These are phyloP conservation scores for Rhabdornis inornatus DNA, from an alignment of 2,113 vertebrate genomes.

Conservation along the genomic window DNA sequence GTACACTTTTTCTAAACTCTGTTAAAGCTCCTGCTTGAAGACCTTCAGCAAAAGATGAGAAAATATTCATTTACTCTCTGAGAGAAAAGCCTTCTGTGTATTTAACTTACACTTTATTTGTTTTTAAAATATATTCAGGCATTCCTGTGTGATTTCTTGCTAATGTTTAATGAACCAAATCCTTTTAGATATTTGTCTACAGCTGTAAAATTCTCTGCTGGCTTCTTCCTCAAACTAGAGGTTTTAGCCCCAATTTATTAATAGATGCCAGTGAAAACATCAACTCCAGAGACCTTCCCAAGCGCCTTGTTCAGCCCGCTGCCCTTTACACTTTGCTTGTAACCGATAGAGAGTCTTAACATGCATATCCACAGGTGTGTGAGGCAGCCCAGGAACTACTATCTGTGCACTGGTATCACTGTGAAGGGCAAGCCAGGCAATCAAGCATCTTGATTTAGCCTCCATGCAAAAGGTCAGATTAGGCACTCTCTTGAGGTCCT, in stretches of 20 bases:
- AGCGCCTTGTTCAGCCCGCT: neutral
- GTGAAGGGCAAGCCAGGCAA: neutral
- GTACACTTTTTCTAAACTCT: neutral
- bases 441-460: neutral
- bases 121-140: constrained; percentile 26
- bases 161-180: constrained; percentile 29
- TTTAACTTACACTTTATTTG: constrained; percentile 29
- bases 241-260: constrained; percentile 29
- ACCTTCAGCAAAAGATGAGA: neutral
- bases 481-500: neutral
- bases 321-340: constrained; percentile 35
- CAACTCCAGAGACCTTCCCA: neutral
- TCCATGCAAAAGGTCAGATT: constrained; percentile 38
- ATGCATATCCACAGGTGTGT: neutral
- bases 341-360: neutral
- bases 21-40: neutral
- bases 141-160: constrained; percentile 12
- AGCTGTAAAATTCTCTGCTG: constrained; percentile 32
- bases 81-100: constrained; percentile 16
- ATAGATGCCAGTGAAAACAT: neutral
- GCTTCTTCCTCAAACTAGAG: constrained; percentile 10
- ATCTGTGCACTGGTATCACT: neutral
- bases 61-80: neutral
- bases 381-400: neutral
- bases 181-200: constrained; percentile 34